Evolutionary conservation across 2,888 invertebrate species (phyloP), one percentile per base, ranked within the genome.

Genomic region (Merodon equestris): DNA sequence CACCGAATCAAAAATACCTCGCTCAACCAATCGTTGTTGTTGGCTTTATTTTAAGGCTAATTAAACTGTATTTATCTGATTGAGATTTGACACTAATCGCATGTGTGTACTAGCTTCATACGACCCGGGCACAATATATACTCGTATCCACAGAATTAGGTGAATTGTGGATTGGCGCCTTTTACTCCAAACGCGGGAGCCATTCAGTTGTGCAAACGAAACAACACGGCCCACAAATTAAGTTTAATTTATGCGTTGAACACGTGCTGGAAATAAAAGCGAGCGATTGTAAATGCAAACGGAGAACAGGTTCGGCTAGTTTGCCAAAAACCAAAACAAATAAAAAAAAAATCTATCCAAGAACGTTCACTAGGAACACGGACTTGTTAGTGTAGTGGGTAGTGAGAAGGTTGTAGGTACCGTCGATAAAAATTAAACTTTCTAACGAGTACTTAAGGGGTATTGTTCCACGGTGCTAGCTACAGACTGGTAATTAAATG

Each of bases 41-140:
- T 27, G 2, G 27, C 27, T 36, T 51, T 48, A 1, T 34, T 48
- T 42, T 1, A 44, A 34, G 50, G 17, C 54, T 54, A 71, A 71
- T 71, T 71, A 72, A 71, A 54, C 40, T 19, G 38, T 48, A 42
- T 67, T 77, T 61, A 72, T 77, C 76, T 72, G 76, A 77, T 72
- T 51, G 51, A 63, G 56, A 67, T 72, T 71, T 67, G 36, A 67
- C 61, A 67, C 51, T 57, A 61, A 67, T 71, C 66, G 50, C 34
- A 18, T 40, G 51, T 50, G 53, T 70, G 54, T 67, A 53, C 56
- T 7, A 2, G 7, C 27, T 27, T 27, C 27, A 27, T 7, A 27
- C 27, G 7, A 7, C n/a, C 2, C 27, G 27, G 27, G 3, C 27
- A 27, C 27, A 27, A 27, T 27, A 27, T 27, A 27, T 54, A 60